Percentiles rank a stretch among this genome's conserved stretches.
Conservation (phyloP, 2,113 vertebrate species). For the Leuciscus idus region DNA sequence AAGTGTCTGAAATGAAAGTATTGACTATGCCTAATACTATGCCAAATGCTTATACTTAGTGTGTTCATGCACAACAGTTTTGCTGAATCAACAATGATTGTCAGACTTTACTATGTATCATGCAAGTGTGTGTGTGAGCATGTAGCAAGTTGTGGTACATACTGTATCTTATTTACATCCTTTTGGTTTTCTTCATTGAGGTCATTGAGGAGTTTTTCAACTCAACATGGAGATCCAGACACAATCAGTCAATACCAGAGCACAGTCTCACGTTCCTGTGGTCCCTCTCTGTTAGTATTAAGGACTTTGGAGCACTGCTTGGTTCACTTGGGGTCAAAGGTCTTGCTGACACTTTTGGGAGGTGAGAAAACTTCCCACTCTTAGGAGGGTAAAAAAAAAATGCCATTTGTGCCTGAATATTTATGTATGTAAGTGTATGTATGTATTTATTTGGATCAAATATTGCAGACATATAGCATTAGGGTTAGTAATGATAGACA, state of each 20-base stretch:
- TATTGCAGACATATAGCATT: too few species aligned
- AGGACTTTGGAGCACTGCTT: constrained; percentile 79
- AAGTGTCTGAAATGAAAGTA: constrained; percentile 17
- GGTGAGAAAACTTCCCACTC: constrained; percentile 59
- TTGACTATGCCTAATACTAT: neutral
- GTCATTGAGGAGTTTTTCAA: constrained; percentile 82
- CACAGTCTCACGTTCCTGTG: constrained; percentile 78
- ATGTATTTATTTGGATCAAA: too few species aligned
- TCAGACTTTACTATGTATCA: neutral
- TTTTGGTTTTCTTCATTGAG: constrained; percentile 56
- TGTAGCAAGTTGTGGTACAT: too few species aligned
- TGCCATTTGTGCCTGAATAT: neutral
- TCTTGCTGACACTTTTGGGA: constrained; percentile 75
- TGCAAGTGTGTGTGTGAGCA: neutral
- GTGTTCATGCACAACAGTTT: neutral
- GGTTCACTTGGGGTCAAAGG: constrained; percentile 77
- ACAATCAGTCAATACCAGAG: constrained; percentile 75
- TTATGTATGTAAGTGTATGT: too few species aligned
- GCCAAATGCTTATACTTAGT: neutral
- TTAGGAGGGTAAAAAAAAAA: too few species aligned
- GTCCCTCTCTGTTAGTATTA: constrained; percentile 81
- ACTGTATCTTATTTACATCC: neutral
- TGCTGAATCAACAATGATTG: neutral
- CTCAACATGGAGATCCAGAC: constrained; percentile 73
- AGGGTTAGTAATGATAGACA: too few species aligned